Evolutionary conservation across 2,113 vertebrate species (phyloP).

Genomic region (Cochlearius cochlearius): DNA sequence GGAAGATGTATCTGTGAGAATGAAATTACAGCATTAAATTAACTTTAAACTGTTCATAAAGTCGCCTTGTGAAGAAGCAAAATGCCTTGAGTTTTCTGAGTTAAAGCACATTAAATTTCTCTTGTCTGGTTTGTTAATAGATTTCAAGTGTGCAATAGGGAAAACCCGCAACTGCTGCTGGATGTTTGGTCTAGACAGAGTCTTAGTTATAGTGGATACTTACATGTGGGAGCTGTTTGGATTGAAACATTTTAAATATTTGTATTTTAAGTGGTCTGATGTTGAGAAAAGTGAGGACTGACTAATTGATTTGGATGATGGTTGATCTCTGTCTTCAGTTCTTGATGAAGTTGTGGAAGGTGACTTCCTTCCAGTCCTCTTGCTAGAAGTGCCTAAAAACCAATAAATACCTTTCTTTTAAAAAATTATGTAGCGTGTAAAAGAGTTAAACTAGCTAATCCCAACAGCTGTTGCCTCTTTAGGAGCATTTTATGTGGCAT

Average conservation of each 20-base stretch:
- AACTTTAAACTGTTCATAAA: not conserved
- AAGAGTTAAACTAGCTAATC: not conserved
- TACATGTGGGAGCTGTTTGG: not conserved
- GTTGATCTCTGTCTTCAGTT: not conserved
- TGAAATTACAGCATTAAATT: not conserved
- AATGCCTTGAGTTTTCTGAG: not conserved
- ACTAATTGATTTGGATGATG: not conserved
- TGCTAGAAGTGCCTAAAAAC: not conserved
- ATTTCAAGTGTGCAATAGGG: not conserved
- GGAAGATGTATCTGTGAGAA: not conserved
- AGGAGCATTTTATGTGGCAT: not conserved
- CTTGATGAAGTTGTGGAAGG: not conserved
- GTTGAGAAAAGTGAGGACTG: not conserved
- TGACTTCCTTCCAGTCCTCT: not conserved
- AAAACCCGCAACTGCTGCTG: not conserved
- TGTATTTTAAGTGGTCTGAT: not conserved
- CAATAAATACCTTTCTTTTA: not conserved
- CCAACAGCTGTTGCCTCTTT: not conserved
- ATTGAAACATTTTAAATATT: not conserved
- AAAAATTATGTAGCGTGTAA: not conserved
- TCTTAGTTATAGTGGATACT: not conserved
- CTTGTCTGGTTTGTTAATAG: not conserved
- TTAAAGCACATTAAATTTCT: not conserved
- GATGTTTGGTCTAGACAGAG: not conserved
- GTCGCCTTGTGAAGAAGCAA: not conserved